Conservation (phyloP, 1,140 invertebrate genomes). For the Spodoptera frugiperda region DNA sequence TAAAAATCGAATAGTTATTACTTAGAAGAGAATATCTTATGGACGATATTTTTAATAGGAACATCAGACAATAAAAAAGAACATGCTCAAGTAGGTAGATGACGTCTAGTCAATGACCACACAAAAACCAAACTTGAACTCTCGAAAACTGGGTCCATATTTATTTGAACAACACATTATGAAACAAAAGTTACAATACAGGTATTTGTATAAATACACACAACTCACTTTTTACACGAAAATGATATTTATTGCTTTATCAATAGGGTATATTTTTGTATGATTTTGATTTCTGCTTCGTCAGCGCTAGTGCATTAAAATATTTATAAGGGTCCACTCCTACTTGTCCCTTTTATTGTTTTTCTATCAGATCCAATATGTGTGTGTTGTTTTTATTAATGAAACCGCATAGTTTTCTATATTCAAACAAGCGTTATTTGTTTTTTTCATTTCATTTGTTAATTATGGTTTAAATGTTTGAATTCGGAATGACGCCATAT, state of each 20-base stretch:
- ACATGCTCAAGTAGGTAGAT: neutral
- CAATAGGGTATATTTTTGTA: too few relatives aligned
- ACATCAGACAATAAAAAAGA: too few relatives aligned
- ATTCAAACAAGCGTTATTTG: neutral
- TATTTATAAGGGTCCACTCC: conserved; percentile 52
- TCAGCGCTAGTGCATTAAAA: conserved; percentile 58
- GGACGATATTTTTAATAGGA: too few relatives aligned
- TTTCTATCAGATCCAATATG: conserved; percentile 28
- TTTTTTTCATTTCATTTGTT: neutral
- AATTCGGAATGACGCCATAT: too few relatives aligned
- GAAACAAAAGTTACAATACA: conserved; percentile 37
- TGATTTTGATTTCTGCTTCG: conserved; percentile 48
- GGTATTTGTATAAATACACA: too few relatives aligned
- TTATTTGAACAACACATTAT: conserved; percentile 42
- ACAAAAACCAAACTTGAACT: conserved; percentile 15
- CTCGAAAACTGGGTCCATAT: conserved; percentile 8
- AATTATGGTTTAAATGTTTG: neutral
- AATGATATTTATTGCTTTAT: too few relatives aligned
- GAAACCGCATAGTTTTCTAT: conserved; percentile 23
- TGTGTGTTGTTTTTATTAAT: conserved; percentile 19
- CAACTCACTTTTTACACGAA: too few relatives aligned
- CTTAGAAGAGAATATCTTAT: too few relatives aligned
- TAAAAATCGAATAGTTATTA: too few relatives aligned
- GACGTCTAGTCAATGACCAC: neutral
- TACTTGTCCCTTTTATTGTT: conserved; percentile 29